A percentile compares a stretch with the other conserved stretches of the same genome.
Evolutionary conservation across 2,797 vertebrate species (phyloP).

Genomic region (Argya squamiceps): DNA sequence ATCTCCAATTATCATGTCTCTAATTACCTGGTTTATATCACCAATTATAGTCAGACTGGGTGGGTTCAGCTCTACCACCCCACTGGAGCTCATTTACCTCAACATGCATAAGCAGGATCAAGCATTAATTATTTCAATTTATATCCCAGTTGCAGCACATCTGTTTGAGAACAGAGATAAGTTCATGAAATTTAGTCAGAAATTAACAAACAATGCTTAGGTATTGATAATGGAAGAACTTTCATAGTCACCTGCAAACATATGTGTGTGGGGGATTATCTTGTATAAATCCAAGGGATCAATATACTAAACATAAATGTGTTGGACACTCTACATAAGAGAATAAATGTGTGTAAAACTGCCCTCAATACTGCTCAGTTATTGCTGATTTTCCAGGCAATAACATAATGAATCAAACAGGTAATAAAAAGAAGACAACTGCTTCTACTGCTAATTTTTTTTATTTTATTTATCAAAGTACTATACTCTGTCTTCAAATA

Average conservation of each 20-base stretch:
- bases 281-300: neutral
- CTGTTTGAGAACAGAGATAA: neutral
- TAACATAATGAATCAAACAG: neutral
- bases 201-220: neutral
- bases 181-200: neutral
- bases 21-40: neutral
- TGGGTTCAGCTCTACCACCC: neutral
- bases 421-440: neutral
- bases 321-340: neutral
- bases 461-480: neutral
- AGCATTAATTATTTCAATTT: neutral
- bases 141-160: neutral
- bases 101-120: neutral
- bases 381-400: neutral
- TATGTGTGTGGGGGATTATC: fast-evolving
- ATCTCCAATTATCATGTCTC: neutral
- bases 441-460: neutral
- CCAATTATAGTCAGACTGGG: neutral
- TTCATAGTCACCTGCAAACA: neutral
- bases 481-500: neutral
- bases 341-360: neutral
- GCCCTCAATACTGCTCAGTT: neutral
- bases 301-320: neutral
- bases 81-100: neutral
- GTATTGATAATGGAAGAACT: neutral